These are phyloP conservation scores for Colostygia pectinataria DNA, from an alignment of 2,888 invertebrate species.

Conservation along the genomic window DNA sequence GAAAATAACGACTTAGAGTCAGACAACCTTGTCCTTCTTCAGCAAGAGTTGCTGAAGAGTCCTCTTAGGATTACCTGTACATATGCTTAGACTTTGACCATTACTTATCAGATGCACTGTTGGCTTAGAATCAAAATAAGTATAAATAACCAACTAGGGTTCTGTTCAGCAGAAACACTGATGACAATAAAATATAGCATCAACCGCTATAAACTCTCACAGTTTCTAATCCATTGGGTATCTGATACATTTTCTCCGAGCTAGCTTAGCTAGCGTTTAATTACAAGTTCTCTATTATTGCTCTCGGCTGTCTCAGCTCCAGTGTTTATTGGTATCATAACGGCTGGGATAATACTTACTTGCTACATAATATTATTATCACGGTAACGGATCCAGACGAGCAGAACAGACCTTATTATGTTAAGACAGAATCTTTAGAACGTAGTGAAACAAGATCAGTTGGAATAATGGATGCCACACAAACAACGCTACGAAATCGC, in stretches of 20 bases:
- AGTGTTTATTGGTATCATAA: conserved; percentile 29
- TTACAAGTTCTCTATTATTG: conserved; percentile 26
- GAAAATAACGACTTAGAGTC: too few species aligned
- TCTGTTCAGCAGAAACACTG: background rate
- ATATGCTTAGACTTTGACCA: too few species aligned
- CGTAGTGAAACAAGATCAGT: background rate
- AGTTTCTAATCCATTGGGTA: conserved; percentile 31
- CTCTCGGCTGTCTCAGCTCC: conserved; percentile 24
- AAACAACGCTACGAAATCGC: too few species aligned
- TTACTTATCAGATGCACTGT: too few species aligned
- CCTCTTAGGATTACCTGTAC: too few species aligned
- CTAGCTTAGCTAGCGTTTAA: conserved; percentile 27
- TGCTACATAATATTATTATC: conserved; percentile 35
- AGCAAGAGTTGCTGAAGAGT: too few species aligned
- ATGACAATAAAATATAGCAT: conserved; percentile 9
- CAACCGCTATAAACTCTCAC: conserved; percentile 20
- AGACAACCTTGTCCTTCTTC: too few species aligned
- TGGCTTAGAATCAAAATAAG: too few species aligned
- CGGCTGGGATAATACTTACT: conserved; percentile 24
- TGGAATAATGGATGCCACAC: too few species aligned
- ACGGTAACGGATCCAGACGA: conserved; percentile 35
- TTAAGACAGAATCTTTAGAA: conserved; percentile 30
- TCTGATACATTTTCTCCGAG: conserved; percentile 30
- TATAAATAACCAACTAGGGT: background rate
- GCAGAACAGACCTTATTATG: conserved; percentile 39